These are phyloP conservation scores for Euspilapteryx auroguttella DNA, from an alignment of 2,888 invertebrate species.

Conservation along the genomic window DNA sequence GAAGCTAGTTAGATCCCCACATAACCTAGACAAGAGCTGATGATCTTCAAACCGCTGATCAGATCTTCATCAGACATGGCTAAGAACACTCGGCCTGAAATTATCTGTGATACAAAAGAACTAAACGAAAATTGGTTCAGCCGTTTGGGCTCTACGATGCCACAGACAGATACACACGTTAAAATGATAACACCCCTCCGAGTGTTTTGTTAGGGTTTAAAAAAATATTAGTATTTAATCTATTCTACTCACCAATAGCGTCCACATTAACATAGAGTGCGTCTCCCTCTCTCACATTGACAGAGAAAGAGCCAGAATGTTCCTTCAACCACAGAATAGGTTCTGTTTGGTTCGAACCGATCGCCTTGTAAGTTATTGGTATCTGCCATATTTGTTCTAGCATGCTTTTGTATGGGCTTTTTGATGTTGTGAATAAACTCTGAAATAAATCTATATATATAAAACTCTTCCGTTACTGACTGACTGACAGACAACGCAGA, in stretches of 20 bases:
- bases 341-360: conserved; percentile 18
- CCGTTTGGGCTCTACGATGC: too few relatives aligned
- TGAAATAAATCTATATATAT: conserved; percentile 11
- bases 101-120: too few relatives aligned
- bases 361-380: conserved; percentile 50
- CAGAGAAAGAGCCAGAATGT: conserved; percentile 10
- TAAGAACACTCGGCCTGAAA: too few relatives aligned
- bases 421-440: conserved; percentile 32
- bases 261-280: conserved; percentile 64
- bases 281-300: conserved; percentile 37
- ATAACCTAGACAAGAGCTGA: too few relatives aligned
- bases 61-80: too few relatives aligned
- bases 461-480: background rate
- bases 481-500: background rate
- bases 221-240: background rate
- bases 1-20: too few relatives aligned
- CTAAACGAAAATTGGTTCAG: too few relatives aligned
- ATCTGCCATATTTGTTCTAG: conserved; percentile 59
- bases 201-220: too few relatives aligned
- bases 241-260: conserved; percentile 46
- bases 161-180: too few relatives aligned
- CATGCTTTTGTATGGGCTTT: conserved; percentile 24
- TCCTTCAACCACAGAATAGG: conserved; percentile 33
- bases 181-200: too few relatives aligned
- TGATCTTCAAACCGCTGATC: too few relatives aligned